Conservation (phyloP, 2,113 vertebrate species). For the Cephalophus harveyi region DNA sequence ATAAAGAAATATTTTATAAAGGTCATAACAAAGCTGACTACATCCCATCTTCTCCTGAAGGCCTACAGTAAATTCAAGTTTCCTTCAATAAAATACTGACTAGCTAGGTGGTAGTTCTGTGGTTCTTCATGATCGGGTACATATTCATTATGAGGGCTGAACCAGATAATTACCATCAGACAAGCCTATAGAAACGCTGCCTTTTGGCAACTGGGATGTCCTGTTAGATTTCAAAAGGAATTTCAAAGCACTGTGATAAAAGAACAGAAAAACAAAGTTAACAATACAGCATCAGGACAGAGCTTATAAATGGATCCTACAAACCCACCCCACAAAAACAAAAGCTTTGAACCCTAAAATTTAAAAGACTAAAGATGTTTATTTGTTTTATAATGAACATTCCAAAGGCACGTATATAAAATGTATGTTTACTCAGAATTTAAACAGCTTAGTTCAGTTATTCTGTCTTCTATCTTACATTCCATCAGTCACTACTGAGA, state of each 20-base stretch:
- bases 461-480: neutral
- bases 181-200: neutral
- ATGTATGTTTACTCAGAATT: neutral
- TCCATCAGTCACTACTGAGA: neutral
- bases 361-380: slow-evolving; percentile 45
- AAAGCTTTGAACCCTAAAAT: neutral
- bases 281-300: neutral
- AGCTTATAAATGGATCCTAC: neutral
- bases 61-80: neutral
- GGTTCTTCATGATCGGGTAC: neutral
- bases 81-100: neutral
- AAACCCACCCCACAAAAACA: neutral
- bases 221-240: neutral
- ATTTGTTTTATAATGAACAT: slow-evolving; percentile 43
- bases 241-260: neutral
- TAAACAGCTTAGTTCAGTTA: slow-evolving; percentile 5
- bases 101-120: neutral
- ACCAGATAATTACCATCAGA: neutral
- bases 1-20: neutral
- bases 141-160: neutral
- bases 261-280: neutral
- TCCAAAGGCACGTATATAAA: slow-evolving; percentile 20
- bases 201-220: neutral
- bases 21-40: neutral
- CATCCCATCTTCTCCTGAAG: neutral